These are phyloP conservation scores for Hetaerina americana DNA, from an alignment of 1,140 invertebrate genomes.

Conservation along the genomic window DNA sequence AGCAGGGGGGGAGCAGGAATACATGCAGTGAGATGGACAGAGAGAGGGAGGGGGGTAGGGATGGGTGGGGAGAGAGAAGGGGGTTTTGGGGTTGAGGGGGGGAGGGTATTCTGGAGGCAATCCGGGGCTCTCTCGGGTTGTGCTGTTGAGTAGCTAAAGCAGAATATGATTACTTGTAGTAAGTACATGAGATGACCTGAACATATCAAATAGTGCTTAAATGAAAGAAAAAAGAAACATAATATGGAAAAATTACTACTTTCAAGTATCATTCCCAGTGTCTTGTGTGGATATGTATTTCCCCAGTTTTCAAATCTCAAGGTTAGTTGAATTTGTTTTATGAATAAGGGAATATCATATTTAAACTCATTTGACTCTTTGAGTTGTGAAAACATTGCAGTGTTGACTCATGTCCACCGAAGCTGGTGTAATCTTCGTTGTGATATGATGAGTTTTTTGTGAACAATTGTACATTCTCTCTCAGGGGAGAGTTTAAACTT, in stretches of 20 bases:
- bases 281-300: neutral
- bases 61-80: too few relatives aligned
- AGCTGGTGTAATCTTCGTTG: neutral
- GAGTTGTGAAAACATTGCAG: neutral
- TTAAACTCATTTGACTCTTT: neutral
- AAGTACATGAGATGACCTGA: neutral
- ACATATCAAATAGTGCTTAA: neutral
- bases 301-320: neutral
- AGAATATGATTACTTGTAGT: neutral
- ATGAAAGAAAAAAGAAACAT: neutral
- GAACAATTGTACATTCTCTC: neutral
- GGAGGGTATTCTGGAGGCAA: too few relatives aligned
- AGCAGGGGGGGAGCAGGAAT: neutral
- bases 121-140: too few relatives aligned
- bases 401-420: neutral
- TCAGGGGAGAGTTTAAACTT: neutral
- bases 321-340: neutral
- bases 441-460: neutral
- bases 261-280: neutral
- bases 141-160: neutral
- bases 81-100: neutral
- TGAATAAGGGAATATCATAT: neutral
- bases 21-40: neutral
- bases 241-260: neutral
- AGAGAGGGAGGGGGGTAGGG: neutral